These are phyloP conservation scores for Cottus gobio DNA, from an alignment of 2,113 vertebrate species.

Conservation along the genomic window DNA sequence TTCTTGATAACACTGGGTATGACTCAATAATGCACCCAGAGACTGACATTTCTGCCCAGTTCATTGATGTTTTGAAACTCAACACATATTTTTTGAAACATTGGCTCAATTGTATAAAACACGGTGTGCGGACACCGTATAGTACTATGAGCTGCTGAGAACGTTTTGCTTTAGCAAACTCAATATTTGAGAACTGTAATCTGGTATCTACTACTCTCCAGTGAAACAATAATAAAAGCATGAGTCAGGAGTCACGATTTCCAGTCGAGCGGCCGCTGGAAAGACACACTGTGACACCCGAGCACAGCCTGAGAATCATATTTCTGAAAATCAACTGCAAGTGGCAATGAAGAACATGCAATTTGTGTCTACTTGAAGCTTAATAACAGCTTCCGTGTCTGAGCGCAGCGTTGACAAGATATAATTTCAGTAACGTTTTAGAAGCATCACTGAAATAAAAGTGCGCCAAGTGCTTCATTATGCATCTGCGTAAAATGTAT, in stretches of 20 bases:
- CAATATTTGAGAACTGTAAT: slow-evolving; percentile 17
- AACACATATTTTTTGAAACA: not conserved
- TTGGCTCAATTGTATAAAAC: not conserved
- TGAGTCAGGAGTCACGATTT: slow-evolving; percentile 55
- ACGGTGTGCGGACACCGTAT: not conserved
- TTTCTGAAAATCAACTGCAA: not conserved
- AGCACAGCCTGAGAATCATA: not conserved
- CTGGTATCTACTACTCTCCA: slow-evolving; percentile 25
- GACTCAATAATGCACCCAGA: not conserved
- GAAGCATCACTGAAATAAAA: not conserved
- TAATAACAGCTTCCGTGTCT: not conserved
- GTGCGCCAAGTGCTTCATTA: not conserved
- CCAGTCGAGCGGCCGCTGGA: slow-evolving; percentile 36
- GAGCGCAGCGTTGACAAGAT: not conserved
- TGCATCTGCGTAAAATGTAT: not conserved
- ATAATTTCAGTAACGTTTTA: not conserved
- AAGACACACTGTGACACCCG: slow-evolving; percentile 28
- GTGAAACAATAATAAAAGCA: slow-evolving; percentile 45
- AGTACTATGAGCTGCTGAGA: not conserved
- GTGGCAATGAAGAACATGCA: not conserved
- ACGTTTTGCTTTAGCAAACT: slow-evolving; percentile 7
- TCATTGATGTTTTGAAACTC: not conserved
- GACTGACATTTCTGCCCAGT: not conserved
- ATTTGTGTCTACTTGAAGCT: not conserved
- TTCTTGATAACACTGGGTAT: not conserved